Conservation (phyloP, 2,113 vertebrate species). For the Gnathonemus echidnorhynchus region DNA sequence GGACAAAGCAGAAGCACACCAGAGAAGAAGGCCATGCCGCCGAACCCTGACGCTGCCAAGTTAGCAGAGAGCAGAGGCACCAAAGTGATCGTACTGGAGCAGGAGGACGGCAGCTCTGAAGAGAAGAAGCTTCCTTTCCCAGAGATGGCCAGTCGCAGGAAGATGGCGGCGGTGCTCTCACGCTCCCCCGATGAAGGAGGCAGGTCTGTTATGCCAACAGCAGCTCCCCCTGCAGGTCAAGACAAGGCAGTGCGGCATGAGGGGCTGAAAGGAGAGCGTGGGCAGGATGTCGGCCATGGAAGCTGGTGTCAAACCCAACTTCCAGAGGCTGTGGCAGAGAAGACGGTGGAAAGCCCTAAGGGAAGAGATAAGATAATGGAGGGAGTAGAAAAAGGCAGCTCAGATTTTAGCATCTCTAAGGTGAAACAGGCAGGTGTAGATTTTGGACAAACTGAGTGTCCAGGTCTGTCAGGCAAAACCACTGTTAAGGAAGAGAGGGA, state of each 20-base stretch:
- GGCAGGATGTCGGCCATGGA: conserved; percentile 30
- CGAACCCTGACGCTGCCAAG: conserved; percentile 30
- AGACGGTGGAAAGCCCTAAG: conserved; percentile 45
- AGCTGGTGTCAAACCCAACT: conserved; percentile 69
- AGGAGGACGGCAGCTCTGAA: conserved; percentile 19
- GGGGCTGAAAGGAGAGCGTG: conserved; percentile 39
- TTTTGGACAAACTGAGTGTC: conserved; percentile 49
- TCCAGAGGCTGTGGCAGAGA: conserved; percentile 61
- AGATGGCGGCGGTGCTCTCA: conserved; percentile 48
- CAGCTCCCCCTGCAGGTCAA: conserved; percentile 34
- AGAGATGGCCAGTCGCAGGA: conserved; percentile 49
- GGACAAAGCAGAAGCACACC: conserved; percentile 41
- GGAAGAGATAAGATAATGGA: conserved; percentile 29
- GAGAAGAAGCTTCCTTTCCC: conserved; percentile 41
- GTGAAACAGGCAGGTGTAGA: conserved; percentile 39
- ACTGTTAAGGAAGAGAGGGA: conserved; percentile 39
- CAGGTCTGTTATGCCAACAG: conserved; percentile 8
- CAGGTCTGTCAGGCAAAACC: conserved; percentile 52
- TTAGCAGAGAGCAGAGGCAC: conserved; percentile 32
- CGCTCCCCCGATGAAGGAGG: conserved; percentile 33
- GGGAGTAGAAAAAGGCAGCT: conserved; percentile 38
- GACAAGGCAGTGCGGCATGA: conserved; percentile 30
- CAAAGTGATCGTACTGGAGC: conserved; percentile 28
- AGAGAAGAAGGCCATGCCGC: conserved; percentile 34
- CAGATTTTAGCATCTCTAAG: conserved; percentile 42